A percentile compares a stretch with the other conserved stretches of the same genome.
Conservation (phyloP, 2,888 invertebrate species). For the Drosophila colorata region DNA sequence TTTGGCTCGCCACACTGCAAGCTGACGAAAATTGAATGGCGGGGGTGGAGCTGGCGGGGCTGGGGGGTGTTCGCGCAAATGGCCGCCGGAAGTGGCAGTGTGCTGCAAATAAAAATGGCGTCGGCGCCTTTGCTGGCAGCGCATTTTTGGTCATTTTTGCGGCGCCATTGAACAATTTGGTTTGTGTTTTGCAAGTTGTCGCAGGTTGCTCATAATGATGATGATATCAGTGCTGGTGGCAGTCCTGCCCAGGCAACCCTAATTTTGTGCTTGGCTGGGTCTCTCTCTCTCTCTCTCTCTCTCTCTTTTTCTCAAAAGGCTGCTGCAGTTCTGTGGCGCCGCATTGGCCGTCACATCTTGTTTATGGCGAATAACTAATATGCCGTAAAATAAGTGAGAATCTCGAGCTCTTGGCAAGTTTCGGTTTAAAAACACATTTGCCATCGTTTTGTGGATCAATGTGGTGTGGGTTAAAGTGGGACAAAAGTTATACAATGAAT, state of each 20-base stretch:
- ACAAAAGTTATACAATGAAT: constrained; percentile 29
- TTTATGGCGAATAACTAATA: constrained; percentile 80
- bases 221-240: constrained; percentile 21
- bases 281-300: background rate
- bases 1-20: constrained; percentile 59
- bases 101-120: constrained; percentile 81
- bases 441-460: constrained; percentile 51
- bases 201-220: constrained; percentile 65
- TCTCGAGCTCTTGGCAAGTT: constrained; percentile 50
- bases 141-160: constrained; percentile 80
- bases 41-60: background rate
- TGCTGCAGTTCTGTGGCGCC: constrained; percentile 62
- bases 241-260: constrained; percentile 54
- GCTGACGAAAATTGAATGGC: constrained; percentile 22
- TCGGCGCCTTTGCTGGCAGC: constrained; percentile 64
- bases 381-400: constrained; percentile 77
- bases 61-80: constrained; percentile 42
- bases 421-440: constrained; percentile 75
- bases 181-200: constrained; percentile 78
- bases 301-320: constrained; percentile 1
- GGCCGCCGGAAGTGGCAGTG: constrained; percentile 76
- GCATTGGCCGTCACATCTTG: constrained; percentile 70
- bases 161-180: constrained; percentile 80
- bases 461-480: background rate
- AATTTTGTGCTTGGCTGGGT: constrained; percentile 76